Evolutionary conservation across 2,113 vertebrate species (phyloP), one percentile per base, ranked within the genome.

Genomic region (Natator depressus): DNA sequence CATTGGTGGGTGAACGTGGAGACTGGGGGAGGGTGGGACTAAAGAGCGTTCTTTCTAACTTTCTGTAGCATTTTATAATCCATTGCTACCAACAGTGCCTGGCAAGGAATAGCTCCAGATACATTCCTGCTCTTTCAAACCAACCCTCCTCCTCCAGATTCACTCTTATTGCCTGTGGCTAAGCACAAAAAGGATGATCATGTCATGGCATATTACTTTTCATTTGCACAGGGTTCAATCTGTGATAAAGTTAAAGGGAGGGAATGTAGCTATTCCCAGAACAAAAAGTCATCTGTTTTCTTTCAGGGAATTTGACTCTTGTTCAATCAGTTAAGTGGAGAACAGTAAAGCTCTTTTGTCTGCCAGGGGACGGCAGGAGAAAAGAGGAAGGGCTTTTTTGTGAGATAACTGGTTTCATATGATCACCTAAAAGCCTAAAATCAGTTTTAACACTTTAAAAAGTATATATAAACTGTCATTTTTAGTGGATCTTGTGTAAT

Each of bases 231-330:
- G 95, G 89, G 22, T 76, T 96, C 83, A 69, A 87, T 54, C 2
- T 0, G 76, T 59, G 97, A 96, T 69, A 42, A 87, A 84, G 96
- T 91, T 81, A 57, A 93, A 90, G 80, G 91, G 59, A 95, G 90
- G 90, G 93, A 54, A 49, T 4, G 1, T 51, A 50, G 91, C 88
- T 35, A 85, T 87, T 95, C 94, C 92, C 96, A 95, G 95, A 96
- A 97, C 54, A 96, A 88, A 92, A 92, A 96, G 93, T 97, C 96
- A 95, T 97, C 97, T 96, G 95, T 96, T 97, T 97, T 93, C 95
- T 97, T 96, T 91, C 96, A 94, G 84, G 91, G 93, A 96, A 93
- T 95, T 97, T 95, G 96, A 86, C 97, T 97, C 94, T 0, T 2
- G 47, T 94, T 96, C 94, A 95, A 85, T 76, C 57, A 31, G 29